These are phyloP conservation scores for Habrosyne pyritoides DNA, from an alignment of 2,888 invertebrate species.

Conservation along the genomic window DNA sequence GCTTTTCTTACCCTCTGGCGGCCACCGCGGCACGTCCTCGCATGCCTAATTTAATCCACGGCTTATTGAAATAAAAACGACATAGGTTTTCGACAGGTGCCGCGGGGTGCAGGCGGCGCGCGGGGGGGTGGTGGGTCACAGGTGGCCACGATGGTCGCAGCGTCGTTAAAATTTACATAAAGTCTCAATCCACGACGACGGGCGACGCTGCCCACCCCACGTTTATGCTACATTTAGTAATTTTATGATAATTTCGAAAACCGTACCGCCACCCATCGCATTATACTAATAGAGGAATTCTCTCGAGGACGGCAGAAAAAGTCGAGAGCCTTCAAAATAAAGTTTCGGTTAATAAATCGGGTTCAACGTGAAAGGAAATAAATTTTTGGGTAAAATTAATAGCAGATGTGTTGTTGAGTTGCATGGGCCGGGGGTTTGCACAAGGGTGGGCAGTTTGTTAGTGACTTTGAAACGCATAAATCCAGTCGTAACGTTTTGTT, in stretches of 20 bases:
- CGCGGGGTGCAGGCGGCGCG: slow-evolving; percentile 47
- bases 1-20: slow-evolving; percentile 36
- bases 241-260: slow-evolving; percentile 84
- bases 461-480: slow-evolving; percentile 79
- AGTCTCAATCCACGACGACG: slow-evolving; percentile 82
- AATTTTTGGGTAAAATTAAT: slow-evolving; percentile 75
- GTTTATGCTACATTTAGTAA: slow-evolving; percentile 84
- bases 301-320: slow-evolving; percentile 64
- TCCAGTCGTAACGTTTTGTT: slow-evolving; percentile 65
- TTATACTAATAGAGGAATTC: slow-evolving; percentile 83
- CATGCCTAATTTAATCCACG: slow-evolving; percentile 81
- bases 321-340: slow-evolving; percentile 72
- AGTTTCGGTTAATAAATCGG: slow-evolving; percentile 79
- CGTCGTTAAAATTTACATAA: slow-evolving; percentile 84
- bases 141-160: slow-evolving; percentile 82
- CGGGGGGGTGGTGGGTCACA: slow-evolving; percentile 69
- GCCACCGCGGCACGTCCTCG: slow-evolving; percentile 61
- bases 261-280: slow-evolving; percentile 82
- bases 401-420: slow-evolving; percentile 80
- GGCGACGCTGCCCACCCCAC: slow-evolving; percentile 78
- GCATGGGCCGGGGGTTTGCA: slow-evolving; percentile 44
- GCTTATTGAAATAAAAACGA: slow-evolving; percentile 83
- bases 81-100: slow-evolving; percentile 83
- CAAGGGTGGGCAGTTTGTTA: slow-evolving; percentile 58
- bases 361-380: slow-evolving; percentile 69